phyloP scores from a whole-genome alignment of 1,140 invertebrate species.

The Pachypsylla venusta region DNA sequence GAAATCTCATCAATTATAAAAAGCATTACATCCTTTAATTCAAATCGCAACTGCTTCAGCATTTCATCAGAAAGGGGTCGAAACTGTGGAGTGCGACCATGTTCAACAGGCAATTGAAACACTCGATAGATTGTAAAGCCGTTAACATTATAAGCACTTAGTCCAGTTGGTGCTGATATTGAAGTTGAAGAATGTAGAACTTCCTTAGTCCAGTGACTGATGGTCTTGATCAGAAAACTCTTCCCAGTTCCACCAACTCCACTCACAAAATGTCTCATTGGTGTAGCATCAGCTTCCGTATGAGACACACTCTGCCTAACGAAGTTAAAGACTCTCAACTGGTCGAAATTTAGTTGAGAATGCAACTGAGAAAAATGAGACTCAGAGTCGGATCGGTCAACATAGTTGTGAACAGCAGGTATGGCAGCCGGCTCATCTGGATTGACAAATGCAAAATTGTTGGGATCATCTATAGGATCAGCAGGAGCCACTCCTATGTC shows the following conservation, averaged over 20 bases:
- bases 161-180: constrained; percentile 24
- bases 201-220: constrained; percentile 19
- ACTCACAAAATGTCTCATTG: constrained; percentile 15
- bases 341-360: constrained; percentile 23
- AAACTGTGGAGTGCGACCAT: constrained; percentile 18
- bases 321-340: constrained; percentile 23
- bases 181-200: constrained; percentile 18
- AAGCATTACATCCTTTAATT: constrained; percentile 23
- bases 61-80: constrained; percentile 20
- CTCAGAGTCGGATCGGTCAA: constrained; percentile 16
- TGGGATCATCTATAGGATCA: constrained; percentile 1
- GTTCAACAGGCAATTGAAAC: constrained; percentile 23
- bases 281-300: not conserved
- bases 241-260: constrained; percentile 23
- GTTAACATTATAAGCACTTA: constrained; percentile 25
- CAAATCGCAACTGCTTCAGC: constrained; percentile 22
- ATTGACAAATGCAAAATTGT: constrained; percentile 15
- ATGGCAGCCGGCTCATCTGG: constrained; percentile 20
- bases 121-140: constrained; percentile 22
- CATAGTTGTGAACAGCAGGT: constrained; percentile 23
- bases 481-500: not conserved
- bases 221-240: constrained; percentile 21
- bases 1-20: constrained; percentile 28
- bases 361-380: constrained; percentile 20
- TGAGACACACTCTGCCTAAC: constrained; percentile 13